Conservation (phyloP, 2,888 invertebrate species). For the Acanthosepion esculentum region DNA sequence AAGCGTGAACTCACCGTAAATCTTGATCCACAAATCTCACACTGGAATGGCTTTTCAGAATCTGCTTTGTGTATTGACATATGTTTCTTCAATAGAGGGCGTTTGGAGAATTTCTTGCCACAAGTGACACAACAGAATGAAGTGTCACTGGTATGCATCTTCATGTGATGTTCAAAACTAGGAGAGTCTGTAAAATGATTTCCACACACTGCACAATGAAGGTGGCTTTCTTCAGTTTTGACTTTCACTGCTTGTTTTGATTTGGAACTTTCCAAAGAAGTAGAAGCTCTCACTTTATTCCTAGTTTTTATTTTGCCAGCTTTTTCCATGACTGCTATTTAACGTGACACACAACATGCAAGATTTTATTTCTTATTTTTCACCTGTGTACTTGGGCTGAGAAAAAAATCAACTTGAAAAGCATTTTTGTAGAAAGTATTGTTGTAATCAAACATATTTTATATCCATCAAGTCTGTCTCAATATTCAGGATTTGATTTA, state of each 20-base stretch:
- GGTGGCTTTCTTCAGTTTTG: not conserved
- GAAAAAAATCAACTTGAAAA: no score
- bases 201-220: not conserved
- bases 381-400: not conserved
- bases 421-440: no score
- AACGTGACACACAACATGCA: not conserved
- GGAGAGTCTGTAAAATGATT: not conserved
- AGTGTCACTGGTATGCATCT: not conserved
- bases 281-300: not conserved
- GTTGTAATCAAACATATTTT: no score
- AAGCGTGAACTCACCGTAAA: not conserved
- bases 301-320: not conserved
- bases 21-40: not conserved
- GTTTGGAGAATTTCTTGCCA: conserved; percentile 34
- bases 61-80: not conserved
- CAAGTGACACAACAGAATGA: not conserved
- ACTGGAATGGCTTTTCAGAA: not conserved
- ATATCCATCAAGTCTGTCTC: no score
- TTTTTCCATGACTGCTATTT: not conserved
- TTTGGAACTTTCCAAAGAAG: not conserved
- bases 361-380: not conserved
- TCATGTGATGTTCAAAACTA: not conserved
- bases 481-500: no score
- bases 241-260: not conserved
- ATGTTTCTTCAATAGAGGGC: not conserved